Conservation (phyloP, 92 coral and sea anemone genomes). For the Epizoanthus rinbou region DNA sequence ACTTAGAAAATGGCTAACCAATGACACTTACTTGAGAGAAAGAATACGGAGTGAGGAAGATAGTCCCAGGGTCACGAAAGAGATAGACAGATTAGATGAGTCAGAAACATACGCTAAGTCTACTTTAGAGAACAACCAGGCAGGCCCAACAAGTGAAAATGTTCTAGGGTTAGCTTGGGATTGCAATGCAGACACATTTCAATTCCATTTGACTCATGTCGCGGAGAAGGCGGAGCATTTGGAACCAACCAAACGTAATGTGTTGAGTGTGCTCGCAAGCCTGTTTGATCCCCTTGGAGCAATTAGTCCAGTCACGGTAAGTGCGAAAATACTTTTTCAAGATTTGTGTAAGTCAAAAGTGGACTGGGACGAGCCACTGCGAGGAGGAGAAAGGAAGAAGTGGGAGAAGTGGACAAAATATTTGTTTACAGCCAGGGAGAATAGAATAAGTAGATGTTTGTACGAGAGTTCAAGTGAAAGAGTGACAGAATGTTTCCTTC, state of each 20-base stretch:
- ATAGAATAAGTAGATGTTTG: too few species aligned
- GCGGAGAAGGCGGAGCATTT: slow-evolving; percentile 34
- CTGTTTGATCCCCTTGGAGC: slow-evolving; percentile 52
- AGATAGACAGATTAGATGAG: slow-evolving; percentile 25
- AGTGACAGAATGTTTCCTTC: too few species aligned
- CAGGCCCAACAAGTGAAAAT: slow-evolving; percentile 35
- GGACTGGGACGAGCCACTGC: slow-evolving; percentile 42
- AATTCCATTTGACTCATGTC: slow-evolving; percentile 44
- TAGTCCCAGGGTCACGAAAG: slow-evolving; percentile 15
- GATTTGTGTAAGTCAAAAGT: slow-evolving; percentile 32
- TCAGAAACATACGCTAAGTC: slow-evolving; percentile 24
- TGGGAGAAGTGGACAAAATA: too few species aligned
- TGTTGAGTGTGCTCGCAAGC: slow-evolving; percentile 47
- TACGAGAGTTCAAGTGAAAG: too few species aligned
- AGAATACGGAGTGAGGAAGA: too few species aligned
- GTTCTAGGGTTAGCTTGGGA: slow-evolving; percentile 57
- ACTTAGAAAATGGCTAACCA: slow-evolving; percentile 54
- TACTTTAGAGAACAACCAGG: slow-evolving; percentile 14
- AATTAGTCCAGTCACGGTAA: slow-evolving; percentile 33
- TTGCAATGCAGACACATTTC: slow-evolving; percentile 45
- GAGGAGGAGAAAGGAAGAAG: neutral
- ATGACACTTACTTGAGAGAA: neutral
- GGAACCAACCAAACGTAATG: slow-evolving; percentile 50
- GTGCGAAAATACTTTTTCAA: slow-evolving; percentile 40
- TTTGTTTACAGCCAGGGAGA: too few species aligned